Evolutionary conservation across 2,113 vertebrate genomes (phyloP).

Genomic region (Misgurnus anguillicaudatus): DNA sequence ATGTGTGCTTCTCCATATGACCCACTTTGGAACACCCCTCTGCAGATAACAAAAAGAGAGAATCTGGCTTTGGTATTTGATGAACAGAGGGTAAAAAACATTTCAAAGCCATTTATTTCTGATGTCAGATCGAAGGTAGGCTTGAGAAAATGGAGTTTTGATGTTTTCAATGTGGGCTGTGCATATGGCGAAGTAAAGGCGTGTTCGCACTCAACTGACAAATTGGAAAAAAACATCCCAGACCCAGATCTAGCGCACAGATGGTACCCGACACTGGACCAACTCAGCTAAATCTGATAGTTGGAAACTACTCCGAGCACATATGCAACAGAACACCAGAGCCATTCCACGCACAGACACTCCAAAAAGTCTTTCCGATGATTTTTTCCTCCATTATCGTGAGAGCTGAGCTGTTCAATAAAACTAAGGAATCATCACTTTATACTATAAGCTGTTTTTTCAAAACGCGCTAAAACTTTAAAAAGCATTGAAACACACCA

Average conservation of each 20-base stretch:
- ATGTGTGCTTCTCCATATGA: conserved; percentile 67
- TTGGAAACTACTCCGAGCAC: conserved; percentile 39
- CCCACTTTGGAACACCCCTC: conserved; percentile 68
- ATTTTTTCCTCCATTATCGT: not conserved
- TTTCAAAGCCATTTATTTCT: conserved; percentile 53
- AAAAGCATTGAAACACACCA: not conserved
- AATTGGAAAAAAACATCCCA: conserved; percentile 14
- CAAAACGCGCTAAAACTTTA: not conserved
- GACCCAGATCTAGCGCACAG: conserved; percentile 58
- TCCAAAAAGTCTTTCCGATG: not conserved
- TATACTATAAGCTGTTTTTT: not conserved
- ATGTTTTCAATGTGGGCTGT: conserved; percentile 18
- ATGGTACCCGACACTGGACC: conserved; percentile 65
- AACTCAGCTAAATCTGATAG: conserved; percentile 55
- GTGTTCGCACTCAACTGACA: conserved; percentile 51
- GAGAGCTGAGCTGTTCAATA: conserved; percentile 30
- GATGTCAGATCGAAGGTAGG: conserved; percentile 44
- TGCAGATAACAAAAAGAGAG: conserved; percentile 61
- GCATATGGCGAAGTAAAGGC: conserved; percentile 49
- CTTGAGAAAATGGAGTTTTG: conserved; percentile 25
- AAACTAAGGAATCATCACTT: conserved; percentile 26
- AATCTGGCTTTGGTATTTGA: conserved; percentile 59
- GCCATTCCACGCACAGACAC: not conserved
- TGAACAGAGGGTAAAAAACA: conserved; percentile 33
- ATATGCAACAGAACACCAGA: conserved; percentile 4